Conservation (phyloP, 2,113 vertebrate species). For the Pomatostomus ruficeps region DNA sequence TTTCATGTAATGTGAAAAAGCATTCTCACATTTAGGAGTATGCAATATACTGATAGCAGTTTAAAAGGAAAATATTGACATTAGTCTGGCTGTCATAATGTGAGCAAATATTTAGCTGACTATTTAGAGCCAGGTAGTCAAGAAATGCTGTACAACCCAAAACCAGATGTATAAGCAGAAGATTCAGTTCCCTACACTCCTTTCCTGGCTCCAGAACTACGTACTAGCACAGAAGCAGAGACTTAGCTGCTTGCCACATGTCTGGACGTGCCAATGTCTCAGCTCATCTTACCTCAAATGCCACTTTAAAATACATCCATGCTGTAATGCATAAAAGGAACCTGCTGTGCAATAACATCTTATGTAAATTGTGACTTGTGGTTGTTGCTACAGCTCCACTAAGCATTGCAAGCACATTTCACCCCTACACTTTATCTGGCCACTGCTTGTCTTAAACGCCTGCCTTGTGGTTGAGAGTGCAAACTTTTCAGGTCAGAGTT, state of each 20-base stretch:
- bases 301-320: slow-evolving; percentile 7
- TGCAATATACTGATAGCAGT: not conserved
- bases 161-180: not conserved
- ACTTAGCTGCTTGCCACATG: not conserved
- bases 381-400: slow-evolving; percentile 32
- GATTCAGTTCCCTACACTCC: not conserved
- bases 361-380: slow-evolving; percentile 47
- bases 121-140: slow-evolving; percentile 34
- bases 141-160: slow-evolving; percentile 44
- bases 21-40: not conserved
- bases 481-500: slow-evolving; percentile 33
- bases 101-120: slow-evolving; percentile 54
- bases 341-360: slow-evolving; percentile 28
- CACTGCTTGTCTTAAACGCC: slow-evolving; percentile 10
- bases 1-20: not conserved
- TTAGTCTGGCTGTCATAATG: slow-evolving; percentile 45
- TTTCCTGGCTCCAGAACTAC: not conserved
- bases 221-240: not conserved
- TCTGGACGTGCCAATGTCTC: not conserved
- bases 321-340: slow-evolving; percentile 30
- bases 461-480: not conserved
- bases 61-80: slow-evolving; percentile 56
- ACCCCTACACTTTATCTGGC: not conserved
- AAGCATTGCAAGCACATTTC: slow-evolving; percentile 24
- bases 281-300: slow-evolving; percentile 12